Evolutionary conservation across 2,888 invertebrate species (phyloP), one percentile per base, ranked within the genome.

Genomic region (Chaetoderma sp.): DNA sequence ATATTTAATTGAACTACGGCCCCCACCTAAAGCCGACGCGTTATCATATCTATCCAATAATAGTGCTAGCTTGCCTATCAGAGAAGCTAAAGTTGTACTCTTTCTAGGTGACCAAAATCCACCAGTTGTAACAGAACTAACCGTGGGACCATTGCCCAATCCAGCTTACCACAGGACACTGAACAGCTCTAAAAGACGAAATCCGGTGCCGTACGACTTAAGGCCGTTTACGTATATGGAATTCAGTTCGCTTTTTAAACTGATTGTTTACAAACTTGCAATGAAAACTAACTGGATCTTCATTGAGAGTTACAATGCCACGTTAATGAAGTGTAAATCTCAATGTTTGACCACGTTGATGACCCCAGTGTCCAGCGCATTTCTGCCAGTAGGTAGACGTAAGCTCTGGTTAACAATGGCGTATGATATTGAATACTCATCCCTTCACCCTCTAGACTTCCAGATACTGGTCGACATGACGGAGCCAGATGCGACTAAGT

Each of bases 341-440:
- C 70, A 72, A 18, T 82, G 82, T 57, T 67, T 82, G n/a, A 71
- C 69, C 25, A 76, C 80, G 52, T 72, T 76, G 13, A 76, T 80
- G 72, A 78, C 79, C 0, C 82, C 82, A 2, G 67, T 82, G 13
- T 73, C 79, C 8, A 78, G 79, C 57, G 73, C 75, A 0, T 80
- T 76, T 50, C 68, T 79, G 28, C 71, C 73, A 5, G 63, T 67
- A 18, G 78, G 76, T 2, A 69, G 66, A n/a, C 65, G 82, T n/a
- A 78, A 78, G 45, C 68, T 75, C 0, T 82, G 82, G 82, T 78
- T 82, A 59, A 78, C 79, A 75, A 74, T 82, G 33, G 72, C 76
- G 21, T 78, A 79, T 57, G 75, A 79, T 50, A 54, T 76, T 3
- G 80, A 81, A 61, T 81, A 78, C 61, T 75, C 72, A 28, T 78